A percentile compares a stretch with the other conserved stretches of the same genome.
phyloP scores from a whole-genome alignment of 2,113 vertebrate genomes.

The Tachuris rubrigastra region DNA sequence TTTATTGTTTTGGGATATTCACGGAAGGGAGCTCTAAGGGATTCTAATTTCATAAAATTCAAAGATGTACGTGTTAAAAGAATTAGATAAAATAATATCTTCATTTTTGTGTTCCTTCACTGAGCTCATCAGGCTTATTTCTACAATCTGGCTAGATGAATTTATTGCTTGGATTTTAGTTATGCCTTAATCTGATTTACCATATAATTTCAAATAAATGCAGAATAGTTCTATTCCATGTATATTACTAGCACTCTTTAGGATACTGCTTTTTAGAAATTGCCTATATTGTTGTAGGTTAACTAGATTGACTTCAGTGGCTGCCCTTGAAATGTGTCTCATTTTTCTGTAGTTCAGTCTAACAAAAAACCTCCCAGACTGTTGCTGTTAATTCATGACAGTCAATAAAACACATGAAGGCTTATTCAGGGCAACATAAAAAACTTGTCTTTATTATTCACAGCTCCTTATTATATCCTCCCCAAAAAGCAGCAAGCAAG shows the following conservation, averaged over 20 bases:
- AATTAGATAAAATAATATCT: neutral
- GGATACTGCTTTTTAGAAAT: neutral
- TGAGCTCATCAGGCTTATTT: neutral
- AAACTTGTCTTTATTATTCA: no score
- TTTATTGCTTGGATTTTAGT: neutral
- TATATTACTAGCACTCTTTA: neutral
- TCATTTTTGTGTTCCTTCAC: neutral
- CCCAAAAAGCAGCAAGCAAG: no score
- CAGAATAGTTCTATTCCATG: neutral
- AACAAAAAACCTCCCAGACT: neutral
- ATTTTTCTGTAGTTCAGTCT: neutral
- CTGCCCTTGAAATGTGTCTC: neutral
- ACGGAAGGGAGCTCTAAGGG: neutral
- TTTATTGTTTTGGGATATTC: neutral
- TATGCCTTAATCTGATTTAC: neutral
- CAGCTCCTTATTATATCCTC: no score
- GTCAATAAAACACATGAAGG: no score
- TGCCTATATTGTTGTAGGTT: neutral
- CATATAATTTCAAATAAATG: neutral
- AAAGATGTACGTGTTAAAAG: neutral
- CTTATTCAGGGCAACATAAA: no score
- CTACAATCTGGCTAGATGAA: neutral
- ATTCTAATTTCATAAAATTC: neutral
- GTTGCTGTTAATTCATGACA: no score
- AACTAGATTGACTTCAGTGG: neutral